Conservation (phyloP, 2,113 vertebrate species). For the Polypterus senegalus region DNA sequence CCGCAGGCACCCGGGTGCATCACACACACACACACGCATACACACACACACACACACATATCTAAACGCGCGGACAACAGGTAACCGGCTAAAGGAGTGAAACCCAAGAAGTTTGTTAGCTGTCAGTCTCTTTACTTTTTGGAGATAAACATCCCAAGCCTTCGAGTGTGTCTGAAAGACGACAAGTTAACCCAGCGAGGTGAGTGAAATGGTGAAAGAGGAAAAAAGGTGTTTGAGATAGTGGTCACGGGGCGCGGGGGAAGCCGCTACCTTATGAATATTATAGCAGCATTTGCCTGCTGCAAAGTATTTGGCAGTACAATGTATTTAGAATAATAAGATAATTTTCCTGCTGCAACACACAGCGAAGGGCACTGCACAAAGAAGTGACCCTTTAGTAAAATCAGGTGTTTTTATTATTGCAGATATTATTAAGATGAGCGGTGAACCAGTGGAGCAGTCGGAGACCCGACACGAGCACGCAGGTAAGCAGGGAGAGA, state of each 20-base stretch:
- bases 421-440: slow-evolving; percentile 87
- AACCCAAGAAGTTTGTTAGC: no score
- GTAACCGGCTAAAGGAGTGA: no score
- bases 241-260: slow-evolving; percentile 20
- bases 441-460: slow-evolving; percentile 68
- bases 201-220: slow-evolving; percentile 23
- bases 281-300: slow-evolving; percentile 55
- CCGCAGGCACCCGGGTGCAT: no score
- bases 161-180: no score
- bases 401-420: slow-evolving; percentile 74
- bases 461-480: slow-evolving; percentile 54
- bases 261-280: slow-evolving; percentile 65
- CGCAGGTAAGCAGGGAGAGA: slow-evolving; percentile 59
- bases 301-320: slow-evolving; percentile 64
- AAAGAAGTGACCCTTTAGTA: slow-evolving; percentile 70
- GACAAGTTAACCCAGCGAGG: not conserved
- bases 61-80: no score
- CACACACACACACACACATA: no score
- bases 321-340: slow-evolving; percentile 74
- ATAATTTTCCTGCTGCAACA: slow-evolving; percentile 62
- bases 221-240: slow-evolving; percentile 8
- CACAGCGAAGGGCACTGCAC: slow-evolving; percentile 52
- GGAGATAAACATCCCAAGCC: no score
- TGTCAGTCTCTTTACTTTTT: no score
- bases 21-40: no score